Conservation (phyloP, 2,797 vertebrate species). For the Zenarchopterus dispar region DNA sequence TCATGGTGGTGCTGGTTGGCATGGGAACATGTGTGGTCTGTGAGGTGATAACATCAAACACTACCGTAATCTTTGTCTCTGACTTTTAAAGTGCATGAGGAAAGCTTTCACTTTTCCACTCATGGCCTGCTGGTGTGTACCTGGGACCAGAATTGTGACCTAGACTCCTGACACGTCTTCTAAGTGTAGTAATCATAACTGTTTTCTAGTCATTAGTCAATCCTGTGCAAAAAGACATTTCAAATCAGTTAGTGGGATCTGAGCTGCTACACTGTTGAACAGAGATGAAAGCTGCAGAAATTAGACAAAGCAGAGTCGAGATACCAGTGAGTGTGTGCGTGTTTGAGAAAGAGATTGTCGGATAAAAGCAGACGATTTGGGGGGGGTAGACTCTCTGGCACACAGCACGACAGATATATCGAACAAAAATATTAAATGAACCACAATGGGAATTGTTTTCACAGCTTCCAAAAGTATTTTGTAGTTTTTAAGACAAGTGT, state of each 20-base stretch:
- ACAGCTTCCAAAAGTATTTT: not conserved
- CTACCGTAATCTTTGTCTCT: constrained; percentile 43
- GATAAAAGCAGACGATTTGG: constrained; percentile 28
- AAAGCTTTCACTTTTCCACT: constrained; percentile 44
- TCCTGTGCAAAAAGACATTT: constrained; percentile 50
- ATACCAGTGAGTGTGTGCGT: constrained; percentile 30
- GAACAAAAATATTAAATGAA: constrained; percentile 17
- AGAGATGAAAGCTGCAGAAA: constrained; percentile 57
- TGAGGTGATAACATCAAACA: constrained; percentile 32
- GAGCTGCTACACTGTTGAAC: constrained; percentile 50
- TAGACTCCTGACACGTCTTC: constrained; percentile 33
- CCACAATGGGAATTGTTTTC: constrained; percentile 10
- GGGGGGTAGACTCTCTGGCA: constrained; percentile 21
- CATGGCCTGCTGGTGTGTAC: constrained; percentile 17
- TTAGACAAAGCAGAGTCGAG: constrained; percentile 36
- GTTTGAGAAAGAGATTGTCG: constrained; percentile 16
- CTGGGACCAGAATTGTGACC: constrained; percentile 33
- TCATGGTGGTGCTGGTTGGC: constrained; percentile 58
- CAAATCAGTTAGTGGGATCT: constrained; percentile 53
- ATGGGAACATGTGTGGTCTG: constrained; percentile 57
- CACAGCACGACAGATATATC: constrained; percentile 14
- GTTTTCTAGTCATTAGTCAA: constrained; percentile 53
- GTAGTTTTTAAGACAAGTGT: constrained; percentile 15
- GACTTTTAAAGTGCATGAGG: constrained; percentile 36
- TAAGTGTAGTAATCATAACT: constrained; percentile 36